These are phyloP conservation scores for Yoshiicerus persimilis DNA, from an alignment of 1,140 invertebrate genomes.

Conservation along the genomic window DNA sequence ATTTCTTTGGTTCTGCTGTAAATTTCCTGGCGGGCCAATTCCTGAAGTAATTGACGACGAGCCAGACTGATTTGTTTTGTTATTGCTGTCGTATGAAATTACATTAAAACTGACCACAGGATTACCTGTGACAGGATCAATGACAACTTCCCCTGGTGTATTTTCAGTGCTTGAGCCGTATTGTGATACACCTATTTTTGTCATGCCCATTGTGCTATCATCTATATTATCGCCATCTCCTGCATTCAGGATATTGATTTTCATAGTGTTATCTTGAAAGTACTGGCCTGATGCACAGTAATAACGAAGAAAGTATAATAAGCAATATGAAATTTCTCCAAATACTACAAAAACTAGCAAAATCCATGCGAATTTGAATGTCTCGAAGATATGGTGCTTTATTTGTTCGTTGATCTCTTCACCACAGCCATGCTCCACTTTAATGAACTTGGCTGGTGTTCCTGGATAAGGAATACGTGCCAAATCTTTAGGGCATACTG, in stretches of 20 bases:
- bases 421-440: not conserved
- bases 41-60: not conserved
- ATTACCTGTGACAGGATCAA: not conserved
- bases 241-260: not conserved
- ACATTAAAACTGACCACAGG: not conserved
- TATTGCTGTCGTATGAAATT: not conserved
- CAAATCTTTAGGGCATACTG: not conserved
- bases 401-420: not conserved
- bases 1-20: not conserved
- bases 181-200: not conserved
- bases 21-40: not conserved
- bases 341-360: not conserved
- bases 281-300: not conserved
- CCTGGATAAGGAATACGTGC: not conserved
- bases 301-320: not conserved
- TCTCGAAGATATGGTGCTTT: not conserved
- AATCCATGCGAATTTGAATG: not conserved
- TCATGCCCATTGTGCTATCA: not conserved
- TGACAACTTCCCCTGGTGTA: not conserved
- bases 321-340: not conserved
- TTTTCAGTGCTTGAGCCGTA: not conserved
- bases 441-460: not conserved
- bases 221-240: not conserved
- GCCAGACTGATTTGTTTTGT: not conserved
- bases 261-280: not conserved